Conservation (phyloP, 53 echinoderm and acorn worm genomes). For the Arbacia lixula region DNA sequence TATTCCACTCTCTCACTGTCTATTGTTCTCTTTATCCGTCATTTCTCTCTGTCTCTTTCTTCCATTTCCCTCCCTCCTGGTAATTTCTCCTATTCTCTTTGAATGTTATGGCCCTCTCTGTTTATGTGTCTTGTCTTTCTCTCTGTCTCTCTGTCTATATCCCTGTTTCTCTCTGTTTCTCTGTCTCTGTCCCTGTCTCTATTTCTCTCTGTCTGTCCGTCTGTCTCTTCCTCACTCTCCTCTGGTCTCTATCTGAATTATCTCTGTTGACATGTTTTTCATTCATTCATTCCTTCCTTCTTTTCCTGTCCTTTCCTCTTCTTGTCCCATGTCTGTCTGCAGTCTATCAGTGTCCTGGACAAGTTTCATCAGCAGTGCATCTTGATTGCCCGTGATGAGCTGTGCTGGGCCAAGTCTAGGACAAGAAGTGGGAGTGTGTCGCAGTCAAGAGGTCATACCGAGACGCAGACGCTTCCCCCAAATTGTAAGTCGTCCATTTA, state of each 20-base stretch:
- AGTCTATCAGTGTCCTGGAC: constrained; percentile 86
- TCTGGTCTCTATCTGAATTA: neutral
- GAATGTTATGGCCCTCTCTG: no score
- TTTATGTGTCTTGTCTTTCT: no score
- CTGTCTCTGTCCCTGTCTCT: no score
- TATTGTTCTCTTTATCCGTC: no score
- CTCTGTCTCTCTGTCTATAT: no score
- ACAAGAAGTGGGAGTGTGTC: constrained; percentile 19
- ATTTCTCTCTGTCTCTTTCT: no score
- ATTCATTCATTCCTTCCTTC: neutral
- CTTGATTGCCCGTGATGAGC: constrained; percentile 84
- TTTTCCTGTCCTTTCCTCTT: neutral
- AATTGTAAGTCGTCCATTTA: constrained; percentile 22
- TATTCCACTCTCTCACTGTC: no score
- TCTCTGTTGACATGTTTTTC: neutral
- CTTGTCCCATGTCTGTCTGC: constrained; percentile 11
- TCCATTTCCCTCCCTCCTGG: no score
- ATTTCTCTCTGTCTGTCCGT: no score
- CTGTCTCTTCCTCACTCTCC: no score
- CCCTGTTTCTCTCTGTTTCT: no score
- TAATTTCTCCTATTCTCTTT: no score
- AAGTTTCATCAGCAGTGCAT: constrained; percentile 91
- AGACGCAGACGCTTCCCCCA: neutral
- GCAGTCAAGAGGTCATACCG: constrained; percentile 15
- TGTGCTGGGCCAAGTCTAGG: constrained; percentile 61